Conservation (phyloP, 2,113 vertebrate genomes). For the Lasiurus borealis region DNA sequence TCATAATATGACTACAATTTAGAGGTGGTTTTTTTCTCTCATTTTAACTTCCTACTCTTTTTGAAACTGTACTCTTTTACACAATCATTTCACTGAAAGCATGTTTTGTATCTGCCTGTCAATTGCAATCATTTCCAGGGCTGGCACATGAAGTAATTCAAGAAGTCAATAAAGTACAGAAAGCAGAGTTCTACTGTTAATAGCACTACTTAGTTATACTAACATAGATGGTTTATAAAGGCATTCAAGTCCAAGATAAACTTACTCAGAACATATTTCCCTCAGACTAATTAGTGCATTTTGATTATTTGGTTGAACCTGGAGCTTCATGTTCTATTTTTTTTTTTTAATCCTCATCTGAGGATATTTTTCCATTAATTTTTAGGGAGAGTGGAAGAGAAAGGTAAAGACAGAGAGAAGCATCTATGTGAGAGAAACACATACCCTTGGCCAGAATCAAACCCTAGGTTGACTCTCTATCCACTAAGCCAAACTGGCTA, state of each 20-base stretch:
- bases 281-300: not conserved
- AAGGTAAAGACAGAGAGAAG: too few relatives aligned
- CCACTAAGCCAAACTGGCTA: too few relatives aligned
- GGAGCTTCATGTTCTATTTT: too few relatives aligned
- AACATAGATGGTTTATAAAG: not conserved
- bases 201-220: not conserved
- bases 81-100: not conserved
- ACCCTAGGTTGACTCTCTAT: too few relatives aligned
- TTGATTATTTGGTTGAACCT: not conserved
- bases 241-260: not conserved
- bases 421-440: too few relatives aligned
- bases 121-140: not conserved
- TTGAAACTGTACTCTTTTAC: not conserved
- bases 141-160: not conserved
- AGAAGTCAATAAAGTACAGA: not conserved
- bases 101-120: not conserved
- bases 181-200: not conserved
- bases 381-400: too few relatives aligned
- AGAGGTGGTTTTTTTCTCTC: not conserved
- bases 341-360: too few relatives aligned
- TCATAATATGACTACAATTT: not conserved
- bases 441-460: too few relatives aligned
- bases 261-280: not conserved
- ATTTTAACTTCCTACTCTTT: not conserved
- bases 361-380: too few relatives aligned